Conservation (phyloP, 2,888 invertebrate genomes). For the Diploptera punctata region DNA sequence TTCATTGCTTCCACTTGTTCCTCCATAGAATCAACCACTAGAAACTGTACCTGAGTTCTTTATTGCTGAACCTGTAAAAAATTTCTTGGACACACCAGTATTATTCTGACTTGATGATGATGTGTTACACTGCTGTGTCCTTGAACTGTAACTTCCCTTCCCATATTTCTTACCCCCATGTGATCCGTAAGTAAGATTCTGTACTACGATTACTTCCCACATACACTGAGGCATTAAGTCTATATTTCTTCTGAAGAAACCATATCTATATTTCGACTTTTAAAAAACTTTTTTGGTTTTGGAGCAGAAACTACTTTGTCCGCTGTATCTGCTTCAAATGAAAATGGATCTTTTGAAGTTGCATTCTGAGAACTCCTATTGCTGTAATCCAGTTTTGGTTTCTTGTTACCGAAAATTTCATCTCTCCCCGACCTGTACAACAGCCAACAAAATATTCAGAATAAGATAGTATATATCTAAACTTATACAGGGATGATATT, state of each 20-base stretch:
- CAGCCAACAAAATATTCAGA: too few species aligned
- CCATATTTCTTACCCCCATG: constrained; percentile 37
- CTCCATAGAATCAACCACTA: constrained; percentile 28
- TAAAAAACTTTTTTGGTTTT: constrained; percentile 90
- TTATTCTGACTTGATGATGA: constrained; percentile 18
- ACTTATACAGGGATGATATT: too few species aligned
- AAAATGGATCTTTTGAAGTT: constrained; percentile 53
- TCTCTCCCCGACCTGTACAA: constrained; percentile 52
- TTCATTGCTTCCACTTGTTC: constrained; percentile 42
- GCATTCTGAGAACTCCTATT: constrained; percentile 51
- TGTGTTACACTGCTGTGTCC: constrained; percentile 1
- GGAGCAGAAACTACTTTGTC: constrained; percentile 57
- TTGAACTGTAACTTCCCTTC: constrained; percentile 31
- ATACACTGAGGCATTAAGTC: constrained; percentile 47
- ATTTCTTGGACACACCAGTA: constrained; percentile 57
- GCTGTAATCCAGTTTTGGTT: constrained; percentile 52
- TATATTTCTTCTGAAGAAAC: constrained; percentile 51
- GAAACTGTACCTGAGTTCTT: constrained; percentile 30
- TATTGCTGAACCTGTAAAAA: constrained; percentile 39
- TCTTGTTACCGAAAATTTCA: constrained; percentile 51
- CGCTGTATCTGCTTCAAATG: constrained; percentile 52
- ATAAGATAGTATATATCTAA: too few species aligned
- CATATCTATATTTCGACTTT: constrained; percentile 73
- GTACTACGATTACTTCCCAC: constrained; percentile 36
- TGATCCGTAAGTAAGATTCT: constrained; percentile 35